Base-by-base conservation (phyloP, 2,888 invertebrate genomes). In the Drosophila paracracens region DNA sequence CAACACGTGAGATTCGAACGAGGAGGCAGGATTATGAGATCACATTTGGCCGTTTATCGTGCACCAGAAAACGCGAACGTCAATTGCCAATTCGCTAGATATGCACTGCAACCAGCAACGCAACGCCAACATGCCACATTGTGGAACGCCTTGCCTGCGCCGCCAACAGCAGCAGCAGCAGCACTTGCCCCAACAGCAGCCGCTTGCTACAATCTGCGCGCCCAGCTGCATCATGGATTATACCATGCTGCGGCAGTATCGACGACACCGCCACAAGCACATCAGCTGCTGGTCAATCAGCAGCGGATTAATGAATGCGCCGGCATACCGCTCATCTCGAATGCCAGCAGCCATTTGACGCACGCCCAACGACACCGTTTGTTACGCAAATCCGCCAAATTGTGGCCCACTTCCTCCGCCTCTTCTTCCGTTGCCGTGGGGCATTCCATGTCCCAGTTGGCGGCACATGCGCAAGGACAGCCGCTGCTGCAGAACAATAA, bases 401-500 rank as follows among this genome's bases (percentile, higher is more conserved):
- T 71, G 36, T 66, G 86, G 48, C 79, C 84, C 8, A 46, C 75
- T 10, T 53, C 74, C 2, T 27, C 76, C 29, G 46, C 16, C 16
- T 46, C 46, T 46, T 46, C 46, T 16, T 25, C 46, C 8, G 46
- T 16, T 16, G 46, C 8, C 16, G 62, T 50, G 1, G 62, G 70
- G 1, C 82, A 78, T 54, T 69, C 88, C 18, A 95, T 97, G 76
- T 95, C 97, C 13, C 95, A 96, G 85, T 93, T 97, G 76, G 97
- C 97, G 18, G 96, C 96, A 90, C 97, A 97, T 92, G 96, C 97
- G 7, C 97, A 97, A 92, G 97, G 97, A 51, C 96, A 96, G 52
- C 97, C 97, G n/a, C 94, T 97, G 74, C 96, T 97, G 81, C 82
- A 84, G 60, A 82, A 68, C 40, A 70, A 52, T 52, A 89, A 81